Conservation (phyloP, 2,888 invertebrate species). For the Aspidiotus destructor region DNA sequence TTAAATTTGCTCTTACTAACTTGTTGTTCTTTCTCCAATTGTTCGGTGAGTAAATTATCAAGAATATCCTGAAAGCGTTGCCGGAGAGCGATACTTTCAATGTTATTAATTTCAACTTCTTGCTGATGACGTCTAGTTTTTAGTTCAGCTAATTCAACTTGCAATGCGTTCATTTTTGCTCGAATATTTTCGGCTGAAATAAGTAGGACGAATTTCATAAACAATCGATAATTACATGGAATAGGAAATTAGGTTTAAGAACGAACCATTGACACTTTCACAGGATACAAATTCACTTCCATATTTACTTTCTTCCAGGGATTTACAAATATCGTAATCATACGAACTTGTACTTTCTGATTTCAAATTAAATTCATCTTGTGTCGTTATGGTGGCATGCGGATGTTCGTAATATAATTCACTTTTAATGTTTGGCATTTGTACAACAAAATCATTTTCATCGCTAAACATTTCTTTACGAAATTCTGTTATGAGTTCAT, state of each 20-base stretch:
- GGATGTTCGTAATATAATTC: slow-evolving; percentile 16
- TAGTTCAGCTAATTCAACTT: slow-evolving; percentile 63
- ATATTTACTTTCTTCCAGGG: slow-evolving; percentile 25
- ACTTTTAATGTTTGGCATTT: slow-evolving; percentile 21
- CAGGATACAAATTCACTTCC: slow-evolving; percentile 10
- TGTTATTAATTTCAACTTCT: slow-evolving; percentile 70
- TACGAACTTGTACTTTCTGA: slow-evolving; percentile 26
- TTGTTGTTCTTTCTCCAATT: slow-evolving; percentile 58
- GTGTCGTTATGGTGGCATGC: background rate
- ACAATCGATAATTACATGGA: background rate
- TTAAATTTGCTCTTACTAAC: slow-evolving; percentile 33
- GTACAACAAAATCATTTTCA: slow-evolving; percentile 35
- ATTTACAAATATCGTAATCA: slow-evolving; percentile 35
- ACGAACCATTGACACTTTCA: slow-evolving; percentile 19
- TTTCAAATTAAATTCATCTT: slow-evolving; percentile 18
- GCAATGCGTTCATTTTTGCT: slow-evolving; percentile 59
- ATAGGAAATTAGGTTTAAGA: background rate
- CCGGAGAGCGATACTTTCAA: slow-evolving; percentile 71
- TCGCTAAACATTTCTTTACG: slow-evolving; percentile 51
- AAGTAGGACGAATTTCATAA: too few relatives aligned
- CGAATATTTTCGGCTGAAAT: slow-evolving; percentile 42
- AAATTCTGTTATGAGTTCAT: slow-evolving; percentile 51
- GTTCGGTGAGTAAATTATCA: slow-evolving; percentile 63
- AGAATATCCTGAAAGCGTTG: slow-evolving; percentile 74
- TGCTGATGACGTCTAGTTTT: slow-evolving; percentile 65